These are phyloP conservation scores for Troilus luridus DNA, from an alignment of 2,888 invertebrate genomes.

Conservation along the genomic window DNA sequence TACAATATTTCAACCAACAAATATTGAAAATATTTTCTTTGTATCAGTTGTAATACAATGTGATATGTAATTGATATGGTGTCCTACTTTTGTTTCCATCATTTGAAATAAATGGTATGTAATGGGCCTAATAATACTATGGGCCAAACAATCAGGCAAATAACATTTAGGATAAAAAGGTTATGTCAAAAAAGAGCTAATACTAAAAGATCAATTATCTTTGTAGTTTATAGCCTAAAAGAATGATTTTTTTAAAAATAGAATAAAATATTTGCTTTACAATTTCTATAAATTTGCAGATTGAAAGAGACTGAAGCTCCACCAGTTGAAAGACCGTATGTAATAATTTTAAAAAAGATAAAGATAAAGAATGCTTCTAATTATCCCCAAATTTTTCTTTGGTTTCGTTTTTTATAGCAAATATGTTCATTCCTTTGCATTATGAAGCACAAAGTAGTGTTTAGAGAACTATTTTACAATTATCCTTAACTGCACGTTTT, in stretches of 20 bases:
- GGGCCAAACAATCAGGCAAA: neutral
- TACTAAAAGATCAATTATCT: neutral
- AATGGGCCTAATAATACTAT: neutral
- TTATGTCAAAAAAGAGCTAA: neutral
- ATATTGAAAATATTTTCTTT: neutral
- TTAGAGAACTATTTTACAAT: slow-evolving; percentile 52
- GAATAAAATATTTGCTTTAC: slow-evolving; percentile 52
- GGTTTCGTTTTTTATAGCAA: slow-evolving; percentile 57
- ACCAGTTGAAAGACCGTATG: slow-evolving; percentile 86
- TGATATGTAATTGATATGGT: neutral
- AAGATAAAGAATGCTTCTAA: slow-evolving; percentile 57
- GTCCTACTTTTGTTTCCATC: neutral
- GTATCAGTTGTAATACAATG: neutral
- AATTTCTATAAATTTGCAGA: slow-evolving; percentile 74
- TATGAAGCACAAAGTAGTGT: slow-evolving; percentile 56
- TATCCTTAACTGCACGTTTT: slow-evolving; percentile 55
- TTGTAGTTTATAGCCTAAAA: neutral
- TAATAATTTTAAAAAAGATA: slow-evolving; percentile 70
- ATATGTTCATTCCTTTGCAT: slow-evolving; percentile 54
- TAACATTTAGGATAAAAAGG: neutral
- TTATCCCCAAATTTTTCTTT: slow-evolving; percentile 49
- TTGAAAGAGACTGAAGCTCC: slow-evolving; percentile 88
- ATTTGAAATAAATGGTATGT: neutral
- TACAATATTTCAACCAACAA: neutral
- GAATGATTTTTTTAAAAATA: neutral